Base-by-base conservation (phyloP, 2,113 vertebrate genomes). In the Sorex araneus region DNA sequence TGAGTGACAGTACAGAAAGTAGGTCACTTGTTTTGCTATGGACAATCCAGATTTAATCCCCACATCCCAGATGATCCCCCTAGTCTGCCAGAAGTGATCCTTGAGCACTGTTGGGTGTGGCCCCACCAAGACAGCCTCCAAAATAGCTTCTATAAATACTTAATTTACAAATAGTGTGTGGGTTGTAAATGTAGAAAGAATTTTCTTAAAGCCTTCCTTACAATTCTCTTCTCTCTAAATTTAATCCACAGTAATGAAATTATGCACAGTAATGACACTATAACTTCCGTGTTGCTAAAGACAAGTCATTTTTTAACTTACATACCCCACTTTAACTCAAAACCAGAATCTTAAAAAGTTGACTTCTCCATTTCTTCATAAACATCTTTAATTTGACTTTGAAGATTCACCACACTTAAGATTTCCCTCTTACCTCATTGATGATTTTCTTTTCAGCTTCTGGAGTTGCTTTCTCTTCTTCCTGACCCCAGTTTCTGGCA, bases 311-410 rank as follows among this genome's bases (percentile, higher is more conserved):
- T 40, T 13, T 82, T 74, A 13, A 54, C 50, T 77, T 36, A 81
- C 32, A 43, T 76, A 54, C 7, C 28, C 25, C 54, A 36, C 23
- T 79, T 92, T 36, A 60, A 60, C 67, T 81, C 77, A 79, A 90
- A 89, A 81, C 32, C 30, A 88, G 71, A 47, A 57, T 74, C 92
- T 79, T 27, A 28, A 21, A 73, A 6, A 74, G 18, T 25, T 84
- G n/a, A 84, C 88, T 81, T 81, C 69, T 90, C 87, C 16, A 60
- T 78, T 82, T 30, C 84, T 87, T 57, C 40, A 40, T 43, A 45
- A 27, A 16, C 8, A 45, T 23, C 64, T 54, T 73, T 78, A 36
- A 28, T 27, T 73, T 84, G 54, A 2, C 32, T 81, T 27, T 40
- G 2, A 64, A 1, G n/a, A 57, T 28, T 60, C 12, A 80, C 7